Percentiles rank a stretch among this genome's conserved stretches.
phyloP scores from a whole-genome alignment of 2,888 invertebrate species.

The Pachliopta kotzebuea region DNA sequence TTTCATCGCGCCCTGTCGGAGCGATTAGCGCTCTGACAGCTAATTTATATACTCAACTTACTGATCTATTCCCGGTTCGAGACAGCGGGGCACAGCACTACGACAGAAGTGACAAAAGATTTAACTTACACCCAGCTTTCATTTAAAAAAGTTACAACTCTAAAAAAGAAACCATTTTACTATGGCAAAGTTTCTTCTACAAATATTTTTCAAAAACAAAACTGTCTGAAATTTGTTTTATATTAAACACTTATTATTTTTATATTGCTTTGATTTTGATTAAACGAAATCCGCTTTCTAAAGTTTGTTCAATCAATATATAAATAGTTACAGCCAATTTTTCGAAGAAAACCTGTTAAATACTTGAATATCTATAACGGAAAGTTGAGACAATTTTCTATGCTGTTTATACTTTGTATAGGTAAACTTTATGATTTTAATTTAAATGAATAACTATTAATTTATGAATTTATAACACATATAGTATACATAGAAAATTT shows the following conservation, averaged over 20 bases:
- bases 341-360: background rate
- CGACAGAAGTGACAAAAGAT: constrained; percentile 49
- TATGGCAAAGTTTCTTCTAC: background rate
- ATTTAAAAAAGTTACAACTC: background rate
- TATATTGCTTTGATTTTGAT: background rate
- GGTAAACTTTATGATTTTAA: background rate
- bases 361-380: background rate
- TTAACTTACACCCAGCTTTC: constrained; percentile 23
- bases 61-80: constrained; percentile 69
- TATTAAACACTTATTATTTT: too few species aligned
- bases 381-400: background rate
- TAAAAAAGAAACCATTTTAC: background rate
- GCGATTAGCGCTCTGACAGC: constrained; percentile 78
- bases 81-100: constrained; percentile 47
- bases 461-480: too few species aligned
- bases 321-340: background rate
- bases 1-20: constrained; percentile 78
- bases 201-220: background rate
- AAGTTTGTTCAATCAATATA: background rate
- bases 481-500: constrained; percentile 35
- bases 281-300: background rate
- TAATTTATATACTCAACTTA: constrained; percentile 80
- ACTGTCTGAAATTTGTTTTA: too few species aligned
- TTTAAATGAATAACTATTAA: background rate
- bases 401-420: background rate